phyloP scores from a whole-genome alignment of 1,140 invertebrate genomes.

The Phthorimaea operculella region DNA sequence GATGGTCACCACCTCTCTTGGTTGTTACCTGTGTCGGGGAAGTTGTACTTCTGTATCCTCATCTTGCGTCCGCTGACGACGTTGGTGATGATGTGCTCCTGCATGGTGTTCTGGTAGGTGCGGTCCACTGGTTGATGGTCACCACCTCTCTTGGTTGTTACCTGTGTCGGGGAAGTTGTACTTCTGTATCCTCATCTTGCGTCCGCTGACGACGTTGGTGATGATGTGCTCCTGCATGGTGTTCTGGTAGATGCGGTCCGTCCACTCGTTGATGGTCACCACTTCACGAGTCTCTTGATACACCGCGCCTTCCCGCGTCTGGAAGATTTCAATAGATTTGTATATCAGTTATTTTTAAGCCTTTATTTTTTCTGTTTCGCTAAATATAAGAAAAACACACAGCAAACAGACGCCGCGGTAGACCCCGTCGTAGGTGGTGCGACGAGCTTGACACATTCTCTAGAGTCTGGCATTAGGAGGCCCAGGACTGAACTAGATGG shows the following conservation, averaged over 20 bases:
- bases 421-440: too few relatives aligned
- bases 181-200: slow-evolving; percentile 92
- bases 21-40: slow-evolving; percentile 92
- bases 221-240: slow-evolving; percentile 93
- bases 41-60: slow-evolving; percentile 93
- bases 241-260: slow-evolving; percentile 93
- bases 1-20: slow-evolving; percentile 90
- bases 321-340: slow-evolving; percentile 7
- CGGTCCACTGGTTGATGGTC: slow-evolving; percentile 91
- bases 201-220: slow-evolving; percentile 89
- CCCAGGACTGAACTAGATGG: too few relatives aligned
- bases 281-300: slow-evolving; percentile 90
- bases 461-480: too few relatives aligned
- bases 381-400: too few relatives aligned
- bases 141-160: too few relatives aligned
- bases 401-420: too few relatives aligned
- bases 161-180: slow-evolving; percentile 94
- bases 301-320: slow-evolving; percentile 83
- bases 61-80: slow-evolving; percentile 92
- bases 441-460: too few relatives aligned
- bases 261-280: slow-evolving; percentile 90
- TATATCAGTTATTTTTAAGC: too few relatives aligned
- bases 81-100: slow-evolving; percentile 92
- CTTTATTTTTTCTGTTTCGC: too few relatives aligned
- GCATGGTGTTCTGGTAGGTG: slow-evolving; percentile 92